Conservation (phyloP, 2,888 invertebrate genomes). For the Spodoptera picta region DNA sequence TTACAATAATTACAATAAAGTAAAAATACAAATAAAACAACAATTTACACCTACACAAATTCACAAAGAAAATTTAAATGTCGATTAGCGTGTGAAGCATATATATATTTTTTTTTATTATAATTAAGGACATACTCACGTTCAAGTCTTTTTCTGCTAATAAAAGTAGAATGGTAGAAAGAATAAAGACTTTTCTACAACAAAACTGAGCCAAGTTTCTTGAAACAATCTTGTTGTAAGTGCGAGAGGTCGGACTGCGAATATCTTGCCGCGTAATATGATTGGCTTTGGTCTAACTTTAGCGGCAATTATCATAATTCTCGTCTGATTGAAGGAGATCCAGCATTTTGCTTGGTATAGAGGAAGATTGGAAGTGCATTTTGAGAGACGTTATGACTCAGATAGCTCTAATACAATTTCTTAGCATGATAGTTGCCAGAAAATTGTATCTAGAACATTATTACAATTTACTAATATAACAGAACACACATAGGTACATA, state of each 20-base stretch:
- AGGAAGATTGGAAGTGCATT: too few relatives aligned
- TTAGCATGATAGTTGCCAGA: too few relatives aligned
- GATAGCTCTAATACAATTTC: too few relatives aligned
- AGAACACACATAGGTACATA: too few relatives aligned
- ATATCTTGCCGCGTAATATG: slow-evolving; percentile 32
- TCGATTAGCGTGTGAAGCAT: slow-evolving; percentile 10
- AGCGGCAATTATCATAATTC: slow-evolving; percentile 33
- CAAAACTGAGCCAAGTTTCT: slow-evolving; percentile 38
- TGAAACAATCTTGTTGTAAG: slow-evolving; percentile 41
- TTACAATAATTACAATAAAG: too few relatives aligned
- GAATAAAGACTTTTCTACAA: slow-evolving; percentile 35
- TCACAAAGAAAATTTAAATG: slow-evolving; percentile 43
- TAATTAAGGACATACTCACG: slow-evolving; percentile 41
- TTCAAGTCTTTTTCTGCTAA: slow-evolving; percentile 43
- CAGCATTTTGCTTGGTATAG: background rate
- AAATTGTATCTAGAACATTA: too few relatives aligned
- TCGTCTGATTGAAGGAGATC: slow-evolving; percentile 28
- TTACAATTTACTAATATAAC: too few relatives aligned
- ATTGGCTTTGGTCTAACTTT: slow-evolving; percentile 32
- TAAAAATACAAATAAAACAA: slow-evolving; percentile 7
- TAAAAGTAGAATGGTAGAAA: slow-evolving; percentile 46
- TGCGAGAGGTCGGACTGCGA: slow-evolving; percentile 19
- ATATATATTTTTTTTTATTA: slow-evolving; percentile 34
- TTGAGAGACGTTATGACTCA: too few relatives aligned
- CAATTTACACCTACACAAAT: slow-evolving; percentile 42